Evolutionary conservation across 2,888 invertebrate genomes (phyloP).

Genomic region (Alloplasta piceator): DNA sequence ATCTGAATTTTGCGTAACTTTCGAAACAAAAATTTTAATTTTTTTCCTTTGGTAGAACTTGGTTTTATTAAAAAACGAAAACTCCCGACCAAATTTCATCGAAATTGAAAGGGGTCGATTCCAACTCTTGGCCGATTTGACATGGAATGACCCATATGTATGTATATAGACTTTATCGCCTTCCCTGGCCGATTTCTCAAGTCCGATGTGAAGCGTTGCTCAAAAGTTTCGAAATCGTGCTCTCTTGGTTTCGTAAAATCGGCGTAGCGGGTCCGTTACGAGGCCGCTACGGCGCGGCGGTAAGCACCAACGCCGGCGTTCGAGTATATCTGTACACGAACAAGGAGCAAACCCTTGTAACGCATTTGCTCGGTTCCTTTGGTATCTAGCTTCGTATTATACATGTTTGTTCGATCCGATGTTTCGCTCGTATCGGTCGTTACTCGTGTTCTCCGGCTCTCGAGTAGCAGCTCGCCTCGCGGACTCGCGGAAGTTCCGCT

Average conservation of each 20-base stretch:
- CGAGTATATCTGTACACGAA: background rate
- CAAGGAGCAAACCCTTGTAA: background rate
- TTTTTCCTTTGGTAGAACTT: too few species aligned
- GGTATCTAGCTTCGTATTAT: background rate
- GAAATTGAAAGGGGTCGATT: too few species aligned
- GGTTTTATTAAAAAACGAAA: too few species aligned
- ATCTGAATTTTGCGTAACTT: too few species aligned
- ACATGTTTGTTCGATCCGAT: constrained; percentile 52
- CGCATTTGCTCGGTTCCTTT: constrained; percentile 1
- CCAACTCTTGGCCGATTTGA: too few species aligned
- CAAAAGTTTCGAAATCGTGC: constrained; percentile 45
- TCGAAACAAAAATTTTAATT: background rate
- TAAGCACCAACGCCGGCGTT: background rate
- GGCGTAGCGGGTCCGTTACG: constrained; percentile 40
- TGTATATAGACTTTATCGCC: background rate
- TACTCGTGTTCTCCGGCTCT: constrained; percentile 25
- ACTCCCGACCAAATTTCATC: too few species aligned
- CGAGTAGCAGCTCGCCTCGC: constrained; percentile 34
- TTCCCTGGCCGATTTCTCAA: background rate
- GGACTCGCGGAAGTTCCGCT: constrained; percentile 80
- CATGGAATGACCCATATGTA: too few species aligned
- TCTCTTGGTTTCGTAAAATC: constrained; percentile 56
- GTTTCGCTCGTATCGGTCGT: constrained; percentile 54
- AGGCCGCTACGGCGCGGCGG: constrained; percentile 13
- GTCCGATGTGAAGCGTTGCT: constrained; percentile 5